A percentile compares a stretch with the other conserved stretches of the same genome.
Conservation (phyloP, 2,113 vertebrate genomes). For the Microcebus tavaratra region DNA sequence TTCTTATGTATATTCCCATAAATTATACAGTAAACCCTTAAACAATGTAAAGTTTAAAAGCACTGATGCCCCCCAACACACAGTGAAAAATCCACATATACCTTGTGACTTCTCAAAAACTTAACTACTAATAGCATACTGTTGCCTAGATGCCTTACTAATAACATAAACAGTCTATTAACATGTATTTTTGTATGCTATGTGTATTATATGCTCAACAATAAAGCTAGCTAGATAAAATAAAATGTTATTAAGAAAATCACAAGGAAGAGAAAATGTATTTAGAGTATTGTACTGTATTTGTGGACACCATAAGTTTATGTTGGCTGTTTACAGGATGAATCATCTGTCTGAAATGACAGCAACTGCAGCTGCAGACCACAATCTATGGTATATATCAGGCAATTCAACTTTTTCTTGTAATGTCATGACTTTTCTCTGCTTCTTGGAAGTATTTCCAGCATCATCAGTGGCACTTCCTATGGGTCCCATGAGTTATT, state of each 20-base stretch:
- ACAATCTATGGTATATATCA: background rate
- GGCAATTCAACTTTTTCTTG: background rate
- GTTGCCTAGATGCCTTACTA: background rate
- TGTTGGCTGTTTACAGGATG: background rate
- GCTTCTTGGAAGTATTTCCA: background rate
- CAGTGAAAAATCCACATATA: background rate
- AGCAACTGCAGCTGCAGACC: background rate
- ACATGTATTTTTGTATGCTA: background rate
- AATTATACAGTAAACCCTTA: background rate
- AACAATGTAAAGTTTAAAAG: background rate
- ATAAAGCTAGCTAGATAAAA: background rate
- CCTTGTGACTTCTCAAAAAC: background rate
- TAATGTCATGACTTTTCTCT: background rate
- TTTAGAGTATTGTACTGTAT: background rate
- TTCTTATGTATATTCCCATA: background rate
- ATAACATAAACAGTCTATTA: background rate
- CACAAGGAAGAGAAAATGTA: background rate
- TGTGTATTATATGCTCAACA: background rate
- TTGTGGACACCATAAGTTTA: background rate
- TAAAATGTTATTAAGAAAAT: background rate
- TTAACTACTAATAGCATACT: background rate
- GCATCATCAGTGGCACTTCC: background rate
- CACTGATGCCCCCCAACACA: no score
- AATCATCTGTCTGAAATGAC: background rate
- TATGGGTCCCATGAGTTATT: background rate